A percentile compares a stretch with the other conserved stretches of the same genome.
Conservation (phyloP, 2,113 vertebrate genomes). For the Azemiops feae region DNA sequence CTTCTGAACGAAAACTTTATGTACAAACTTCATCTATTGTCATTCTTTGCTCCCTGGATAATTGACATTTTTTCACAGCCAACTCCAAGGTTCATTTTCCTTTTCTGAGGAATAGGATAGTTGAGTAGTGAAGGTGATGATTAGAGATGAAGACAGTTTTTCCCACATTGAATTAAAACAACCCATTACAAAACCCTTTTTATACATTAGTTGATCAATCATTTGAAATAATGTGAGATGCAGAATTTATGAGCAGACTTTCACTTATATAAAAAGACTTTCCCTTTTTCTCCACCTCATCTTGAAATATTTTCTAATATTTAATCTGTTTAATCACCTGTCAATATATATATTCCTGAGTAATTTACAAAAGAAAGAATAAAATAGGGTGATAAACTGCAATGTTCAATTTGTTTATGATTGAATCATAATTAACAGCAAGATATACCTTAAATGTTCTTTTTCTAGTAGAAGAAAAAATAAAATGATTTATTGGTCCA, state of each 20-base stretch:
- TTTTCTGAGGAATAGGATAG: background rate
- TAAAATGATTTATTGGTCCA: background rate
- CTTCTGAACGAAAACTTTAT: background rate
- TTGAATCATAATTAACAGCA: background rate
- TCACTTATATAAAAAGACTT: background rate
- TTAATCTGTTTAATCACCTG: background rate
- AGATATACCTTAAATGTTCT: background rate
- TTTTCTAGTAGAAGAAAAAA: background rate
- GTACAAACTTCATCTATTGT: background rate
- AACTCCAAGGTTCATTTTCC: background rate
- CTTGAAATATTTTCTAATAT: background rate
- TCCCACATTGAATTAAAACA: background rate
- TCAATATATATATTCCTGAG: background rate
- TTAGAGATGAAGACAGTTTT: background rate
- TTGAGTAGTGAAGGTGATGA: background rate
- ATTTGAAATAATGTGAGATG: background rate
- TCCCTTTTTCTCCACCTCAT: background rate
- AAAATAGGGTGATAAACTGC: background rate
- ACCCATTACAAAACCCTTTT: background rate
- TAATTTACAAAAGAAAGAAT: background rate
- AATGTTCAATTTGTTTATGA: background rate
- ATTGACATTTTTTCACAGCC: background rate
- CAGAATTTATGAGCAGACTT: background rate
- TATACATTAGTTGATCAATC: background rate
- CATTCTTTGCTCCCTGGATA: background rate